Evolutionary conservation across 2,797 vertebrate species (phyloP), one percentile per base, ranked within the genome.

Genomic region (Gymnothorax javanicus): DNA sequence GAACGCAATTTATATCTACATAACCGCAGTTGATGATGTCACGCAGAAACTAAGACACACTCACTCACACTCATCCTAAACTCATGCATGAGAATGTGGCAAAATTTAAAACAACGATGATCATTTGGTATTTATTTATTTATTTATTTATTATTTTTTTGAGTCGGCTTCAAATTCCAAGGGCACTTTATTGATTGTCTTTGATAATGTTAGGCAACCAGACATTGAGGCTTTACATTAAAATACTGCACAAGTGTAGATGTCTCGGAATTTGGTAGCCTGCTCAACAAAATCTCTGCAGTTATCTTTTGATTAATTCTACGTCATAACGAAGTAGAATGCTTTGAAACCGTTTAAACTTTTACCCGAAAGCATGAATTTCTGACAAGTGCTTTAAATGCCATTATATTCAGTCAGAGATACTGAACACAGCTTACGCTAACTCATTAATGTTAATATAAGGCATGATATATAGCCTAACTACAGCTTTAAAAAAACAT

Each of bases 171-270:
- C 56, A 20, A 81, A 43, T 56, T 81, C 50, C n/a, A 56, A n/a
- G 54, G 50, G 50, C 50, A 56, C 77, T 56, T 7, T 81, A 81
- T 56, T 81, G 52, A 54, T 81, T 8, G 20, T 81, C 12, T 12
- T 1, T 77, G 71, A 75, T 77, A 7, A 13, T 23, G 50, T 81
- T 81, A 81, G 77, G 77, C 50, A 81, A 54, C 77, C 77, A 56
- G 15, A 7, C 17, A 77, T 77, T 81, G 50, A 56, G 52, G 50
- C 50, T n/a, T 81, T 20, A 54, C 54, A 56, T 81, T 23, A 56
- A 81, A 81, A 81, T 13, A 54, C 52, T 54, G 77, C 3, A 56
- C 50, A 81, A 81, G 56, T 81, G 77, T n/a, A n/a, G 77, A 81
- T 54, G 52, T 56, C 11, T n/a, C n/a, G 17, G 52, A 56, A 81